Conservation (phyloP, 2,797 vertebrate species). For the Australoheros facetus region DNA sequence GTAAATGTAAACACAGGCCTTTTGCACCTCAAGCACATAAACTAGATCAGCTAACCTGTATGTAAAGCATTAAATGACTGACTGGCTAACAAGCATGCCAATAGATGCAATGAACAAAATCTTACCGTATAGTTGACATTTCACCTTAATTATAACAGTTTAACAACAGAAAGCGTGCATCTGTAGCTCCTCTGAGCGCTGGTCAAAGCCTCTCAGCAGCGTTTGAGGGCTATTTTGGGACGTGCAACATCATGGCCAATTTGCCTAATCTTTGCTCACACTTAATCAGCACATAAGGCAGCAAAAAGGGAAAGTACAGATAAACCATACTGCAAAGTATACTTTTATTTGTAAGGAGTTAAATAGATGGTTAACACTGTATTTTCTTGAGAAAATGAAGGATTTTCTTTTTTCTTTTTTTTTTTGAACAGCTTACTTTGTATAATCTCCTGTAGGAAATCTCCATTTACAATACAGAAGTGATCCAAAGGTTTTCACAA, state of each 20-base stretch:
- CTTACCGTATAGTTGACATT: slow-evolving; percentile 79
- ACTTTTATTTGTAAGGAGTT: background rate
- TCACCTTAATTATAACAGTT: slow-evolving; percentile 38
- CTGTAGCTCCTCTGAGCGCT: slow-evolving; percentile 47
- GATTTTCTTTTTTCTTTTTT: background rate
- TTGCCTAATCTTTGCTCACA: slow-evolving; percentile 90
- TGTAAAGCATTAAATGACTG: background rate
- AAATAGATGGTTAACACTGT: background rate
- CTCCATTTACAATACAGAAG: background rate
- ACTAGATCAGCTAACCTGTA: background rate
- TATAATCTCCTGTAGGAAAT: background rate
- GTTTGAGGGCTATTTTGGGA: slow-evolving; percentile 79
- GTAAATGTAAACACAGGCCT: background rate
- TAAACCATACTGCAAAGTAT: background rate
- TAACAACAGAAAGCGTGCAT: slow-evolving; percentile 49
- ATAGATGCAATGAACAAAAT: slow-evolving; percentile 19
- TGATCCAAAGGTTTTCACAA: background rate
- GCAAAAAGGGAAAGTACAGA: slow-evolving; percentile 2
- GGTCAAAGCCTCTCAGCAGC: slow-evolving; percentile 77
- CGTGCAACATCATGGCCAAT: slow-evolving; percentile 82
- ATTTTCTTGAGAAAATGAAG: background rate
- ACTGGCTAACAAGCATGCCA: background rate
- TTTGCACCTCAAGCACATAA: background rate
- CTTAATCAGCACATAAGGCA: slow-evolving; percentile 80
- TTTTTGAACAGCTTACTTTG: background rate